Evolutionary conservation across 1,140 invertebrate genomes (phyloP).

Genomic region (Microplitis demolitor): DNA sequence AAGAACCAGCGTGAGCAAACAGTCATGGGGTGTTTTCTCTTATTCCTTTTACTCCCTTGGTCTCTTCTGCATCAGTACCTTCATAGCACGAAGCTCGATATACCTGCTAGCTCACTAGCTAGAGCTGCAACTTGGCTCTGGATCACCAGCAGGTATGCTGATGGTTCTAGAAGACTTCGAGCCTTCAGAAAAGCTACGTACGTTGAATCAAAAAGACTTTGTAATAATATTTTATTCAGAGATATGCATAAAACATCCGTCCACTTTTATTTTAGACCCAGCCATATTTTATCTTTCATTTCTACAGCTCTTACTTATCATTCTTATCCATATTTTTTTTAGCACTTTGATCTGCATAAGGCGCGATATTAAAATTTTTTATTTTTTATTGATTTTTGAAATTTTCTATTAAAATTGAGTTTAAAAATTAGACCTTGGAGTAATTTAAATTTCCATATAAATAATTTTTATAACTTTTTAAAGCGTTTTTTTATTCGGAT

Average conservation of each 20-base stretch:
- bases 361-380: not conserved
- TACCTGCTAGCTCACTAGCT: not conserved
- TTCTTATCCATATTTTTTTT: constrained; percentile 14
- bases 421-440: too few species aligned
- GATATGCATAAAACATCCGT: constrained; percentile 62
- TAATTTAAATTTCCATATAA: not conserved
- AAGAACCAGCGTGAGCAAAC: constrained; percentile 13
- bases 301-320: constrained; percentile 8
- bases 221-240: constrained; percentile 50
- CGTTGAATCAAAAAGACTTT: constrained; percentile 45
- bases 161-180: not conserved
- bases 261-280: constrained; percentile 34
- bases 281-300: constrained; percentile 36
- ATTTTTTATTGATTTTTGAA: not conserved
- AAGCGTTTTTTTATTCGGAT: not conserved
- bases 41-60: not conserved
- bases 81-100: not conserved
- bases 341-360: not conserved
- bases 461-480: not conserved
- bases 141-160: not conserved
- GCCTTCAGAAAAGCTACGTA: constrained; percentile 33
- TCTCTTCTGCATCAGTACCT: too few species aligned
- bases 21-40: constrained; percentile 17
- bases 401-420: too few species aligned
- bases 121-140: not conserved